Percentiles rank a stretch among this genome's conserved stretches.
phyloP scores from a whole-genome alignment of 2,797 vertebrate species.

The Eulemur coronatus region DNA sequence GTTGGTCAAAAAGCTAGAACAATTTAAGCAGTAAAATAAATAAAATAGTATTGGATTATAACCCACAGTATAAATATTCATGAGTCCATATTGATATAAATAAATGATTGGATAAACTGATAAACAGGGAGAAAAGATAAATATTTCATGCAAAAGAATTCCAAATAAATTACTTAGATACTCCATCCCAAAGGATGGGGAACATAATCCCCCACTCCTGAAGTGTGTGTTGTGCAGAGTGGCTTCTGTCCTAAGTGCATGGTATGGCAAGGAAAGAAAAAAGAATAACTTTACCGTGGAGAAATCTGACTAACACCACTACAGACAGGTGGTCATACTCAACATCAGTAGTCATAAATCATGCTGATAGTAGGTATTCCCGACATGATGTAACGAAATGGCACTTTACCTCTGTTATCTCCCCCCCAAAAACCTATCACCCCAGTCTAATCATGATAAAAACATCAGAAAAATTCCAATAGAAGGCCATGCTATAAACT shows the following conservation, averaged over 20 bases:
- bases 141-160: not conserved
- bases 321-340: not conserved
- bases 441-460: not conserved
- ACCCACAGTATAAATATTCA: not conserved
- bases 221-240: not conserved
- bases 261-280: not conserved
- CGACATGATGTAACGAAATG: not conserved
- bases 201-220: not conserved
- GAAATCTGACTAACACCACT: not conserved
- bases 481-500: not conserved
- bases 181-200: not conserved
- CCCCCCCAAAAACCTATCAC: not conserved
- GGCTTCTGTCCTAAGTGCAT: not conserved
- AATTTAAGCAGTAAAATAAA: not conserved
- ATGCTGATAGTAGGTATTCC: no score
- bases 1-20: not conserved
- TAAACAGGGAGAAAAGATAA: not conserved
- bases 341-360: not conserved
- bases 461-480: not conserved
- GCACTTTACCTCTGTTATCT: not conserved
- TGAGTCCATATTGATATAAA: not conserved
- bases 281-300: not conserved
- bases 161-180: not conserved
- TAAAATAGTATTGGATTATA: not conserved
- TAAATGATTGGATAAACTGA: not conserved